phyloP scores from a whole-genome alignment of 2,113 vertebrate genomes.

The Syngnathus floridae region DNA sequence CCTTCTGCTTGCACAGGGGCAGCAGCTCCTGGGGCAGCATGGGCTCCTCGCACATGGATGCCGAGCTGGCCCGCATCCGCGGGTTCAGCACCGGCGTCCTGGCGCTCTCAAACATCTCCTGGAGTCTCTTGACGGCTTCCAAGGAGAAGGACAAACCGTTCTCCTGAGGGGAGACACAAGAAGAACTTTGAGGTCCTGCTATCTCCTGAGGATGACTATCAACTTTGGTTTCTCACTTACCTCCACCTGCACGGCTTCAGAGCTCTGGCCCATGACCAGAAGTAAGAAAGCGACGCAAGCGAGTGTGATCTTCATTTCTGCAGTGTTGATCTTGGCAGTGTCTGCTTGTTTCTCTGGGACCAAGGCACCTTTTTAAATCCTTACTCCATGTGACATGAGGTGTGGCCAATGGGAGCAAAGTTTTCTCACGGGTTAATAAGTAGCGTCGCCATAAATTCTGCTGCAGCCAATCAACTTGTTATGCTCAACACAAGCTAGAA shows the following conservation, averaged over 20 bases:
- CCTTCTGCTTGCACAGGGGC: constrained; percentile 62
- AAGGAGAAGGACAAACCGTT: constrained; percentile 71
- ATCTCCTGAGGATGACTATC: background rate
- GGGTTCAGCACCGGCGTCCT: constrained; percentile 22
- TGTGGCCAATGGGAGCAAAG: constrained; percentile 30
- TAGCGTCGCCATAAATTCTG: constrained; percentile 64
- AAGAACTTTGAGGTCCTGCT: background rate
- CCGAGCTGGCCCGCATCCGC: background rate
- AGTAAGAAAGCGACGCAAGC: constrained; percentile 43
- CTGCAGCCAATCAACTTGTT: constrained; percentile 32
- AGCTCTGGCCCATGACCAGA: constrained; percentile 46
- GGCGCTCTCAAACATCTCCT: constrained; percentile 50
- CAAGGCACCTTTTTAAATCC: constrained; percentile 35
- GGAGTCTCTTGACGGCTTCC: constrained; percentile 76
- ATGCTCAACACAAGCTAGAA: background rate
- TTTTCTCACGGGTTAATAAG: constrained; percentile 67
- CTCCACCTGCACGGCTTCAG: constrained; percentile 64
- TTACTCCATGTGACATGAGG: constrained; percentile 29
- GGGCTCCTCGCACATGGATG: constrained; percentile 54
- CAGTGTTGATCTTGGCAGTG: constrained; percentile 8
- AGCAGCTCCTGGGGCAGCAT: constrained; percentile 72
- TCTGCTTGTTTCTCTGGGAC: constrained; percentile 25
- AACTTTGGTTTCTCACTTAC: constrained; percentile 44
- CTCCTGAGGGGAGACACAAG: constrained; percentile 60
- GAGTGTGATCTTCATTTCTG: constrained; percentile 63